Evolutionary conservation across 2,888 invertebrate species (phyloP), one percentile per base, ranked within the genome.

Genomic region (Apodemia hepburni): DNA sequence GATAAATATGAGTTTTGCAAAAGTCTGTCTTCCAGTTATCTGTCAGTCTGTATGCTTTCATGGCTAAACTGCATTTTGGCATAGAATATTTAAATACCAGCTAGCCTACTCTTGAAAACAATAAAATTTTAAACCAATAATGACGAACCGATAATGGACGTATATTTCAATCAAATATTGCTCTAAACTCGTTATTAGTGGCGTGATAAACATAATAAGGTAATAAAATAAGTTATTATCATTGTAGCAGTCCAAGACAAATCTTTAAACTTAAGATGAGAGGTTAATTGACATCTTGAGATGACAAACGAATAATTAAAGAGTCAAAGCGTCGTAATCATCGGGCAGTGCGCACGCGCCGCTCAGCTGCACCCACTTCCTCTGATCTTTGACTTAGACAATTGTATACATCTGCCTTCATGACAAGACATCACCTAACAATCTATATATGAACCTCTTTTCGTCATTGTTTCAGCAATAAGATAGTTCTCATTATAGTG

Each of bases 331-430:
- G 69, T 68, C 69, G 74, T 73, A 69, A 69, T 70, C 67, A 70
- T 68, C 70, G 78, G 76, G 79, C 76, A 78, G 76, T 75, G 85
- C 83, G 83, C 84, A 81, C 81, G 80, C 80, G 76, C 78, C 74
- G 64, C 63, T 70, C 78, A 76, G 74, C 79, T 78, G 79, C 69
- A 64, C 70, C 76, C 79, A 85, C 90, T 89, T 90, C 90, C 90
- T 89, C 88, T 90, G 90, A 89, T 88, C 90, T 89, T 86, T 90
- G 90, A 89, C 90, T 86, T 81, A 67, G 72, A 72, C 88, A 89
- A 89, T 89, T 88, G 85, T 77, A 74, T 76, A 79, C 90, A 89
- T 88, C 90, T 89, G 90, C 79, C 82, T 76, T 82, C 84, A 82
- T 77, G 73, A 70, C 76, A 68, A 63, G 67, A 69, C 79, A 79